A percentile compares a stretch with the other conserved stretches of the same genome.
Evolutionary conservation across 2,113 vertebrate species (phyloP).

Genomic region (Carassius gibelio): DNA sequence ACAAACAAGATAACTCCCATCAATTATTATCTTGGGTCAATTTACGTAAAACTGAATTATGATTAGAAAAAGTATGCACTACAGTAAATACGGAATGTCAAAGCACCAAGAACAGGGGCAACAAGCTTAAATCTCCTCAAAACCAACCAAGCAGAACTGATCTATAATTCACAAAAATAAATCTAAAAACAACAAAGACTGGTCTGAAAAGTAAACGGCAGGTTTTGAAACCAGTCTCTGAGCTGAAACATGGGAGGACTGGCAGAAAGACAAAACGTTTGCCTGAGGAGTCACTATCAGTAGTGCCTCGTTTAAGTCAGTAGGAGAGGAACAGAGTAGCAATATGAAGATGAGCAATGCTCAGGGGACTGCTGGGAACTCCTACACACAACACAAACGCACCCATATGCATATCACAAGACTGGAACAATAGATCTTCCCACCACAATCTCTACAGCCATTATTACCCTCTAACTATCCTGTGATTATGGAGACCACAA

Average conservation of each 20-base stretch:
- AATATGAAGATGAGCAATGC: not conserved
- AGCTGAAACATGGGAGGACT: conserved; percentile 14
- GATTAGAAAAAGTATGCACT: conserved; percentile 5
- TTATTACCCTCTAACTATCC: conserved; percentile 44
- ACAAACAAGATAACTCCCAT: not conserved
- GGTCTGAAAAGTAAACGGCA: conserved; percentile 25
- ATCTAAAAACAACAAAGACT: not conserved
- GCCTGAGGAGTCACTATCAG: conserved; percentile 29
- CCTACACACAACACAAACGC: conserved; percentile 35
- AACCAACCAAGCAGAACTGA: conserved; percentile 11
- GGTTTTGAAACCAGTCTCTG: not conserved
- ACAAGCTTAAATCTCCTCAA: not conserved
- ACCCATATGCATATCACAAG: conserved; percentile 9
- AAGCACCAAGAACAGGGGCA: not conserved
- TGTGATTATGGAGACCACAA: conserved; percentile 46
- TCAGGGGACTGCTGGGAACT: conserved; percentile 2
- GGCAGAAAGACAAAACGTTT: conserved; percentile 19
- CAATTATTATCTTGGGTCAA: not conserved
- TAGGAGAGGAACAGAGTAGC: conserved; percentile 20
- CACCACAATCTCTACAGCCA: conserved; percentile 32
- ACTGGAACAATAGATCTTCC: conserved; percentile 44
- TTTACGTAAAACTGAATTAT: not conserved
- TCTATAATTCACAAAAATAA: not conserved
- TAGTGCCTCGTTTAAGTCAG: conserved; percentile 42
- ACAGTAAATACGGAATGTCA: not conserved